These are phyloP conservation scores for Sapajus apella DNA, from an alignment of 2,113 vertebrate genomes.

Conservation along the genomic window DNA sequence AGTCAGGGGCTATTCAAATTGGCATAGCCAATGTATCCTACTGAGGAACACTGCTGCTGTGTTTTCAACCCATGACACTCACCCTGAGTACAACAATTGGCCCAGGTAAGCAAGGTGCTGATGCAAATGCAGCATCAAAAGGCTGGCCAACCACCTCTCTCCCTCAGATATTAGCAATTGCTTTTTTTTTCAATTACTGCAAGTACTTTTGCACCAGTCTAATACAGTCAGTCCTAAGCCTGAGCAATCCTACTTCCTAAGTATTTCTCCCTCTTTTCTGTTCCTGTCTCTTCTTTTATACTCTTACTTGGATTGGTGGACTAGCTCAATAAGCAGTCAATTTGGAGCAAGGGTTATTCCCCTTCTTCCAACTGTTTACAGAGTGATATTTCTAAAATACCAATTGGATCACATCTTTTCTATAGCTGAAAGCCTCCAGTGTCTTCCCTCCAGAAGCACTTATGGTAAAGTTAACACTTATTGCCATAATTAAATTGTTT, in stretches of 20 bases:
- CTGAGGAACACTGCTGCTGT: background rate
- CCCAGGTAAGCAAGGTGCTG: too few relatives aligned
- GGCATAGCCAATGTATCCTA: background rate
- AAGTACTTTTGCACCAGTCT: background rate
- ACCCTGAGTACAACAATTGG: background rate
- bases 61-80: background rate
- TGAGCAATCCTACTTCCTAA: background rate
- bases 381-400: constrained; percentile 45
- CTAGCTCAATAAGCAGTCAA: background rate
- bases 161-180: background rate
- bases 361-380: constrained; percentile 21
- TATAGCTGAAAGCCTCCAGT: background rate
- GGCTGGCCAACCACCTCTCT: background rate
- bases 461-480: constrained; percentile 30
- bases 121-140: background rate
- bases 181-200: too few relatives aligned
- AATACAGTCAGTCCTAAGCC: background rate
- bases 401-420: background rate
- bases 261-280: background rate
- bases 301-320: background rate
- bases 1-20: background rate
- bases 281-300: background rate
- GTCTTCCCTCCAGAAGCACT: constrained; percentile 2
- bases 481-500: constrained; percentile 23
- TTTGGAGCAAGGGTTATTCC: background rate